Percentiles rank a stretch among this genome's conserved stretches.
Evolutionary conservation across 2,113 vertebrate species (phyloP).

Genomic region (Gasterosteus nipponicus): DNA sequence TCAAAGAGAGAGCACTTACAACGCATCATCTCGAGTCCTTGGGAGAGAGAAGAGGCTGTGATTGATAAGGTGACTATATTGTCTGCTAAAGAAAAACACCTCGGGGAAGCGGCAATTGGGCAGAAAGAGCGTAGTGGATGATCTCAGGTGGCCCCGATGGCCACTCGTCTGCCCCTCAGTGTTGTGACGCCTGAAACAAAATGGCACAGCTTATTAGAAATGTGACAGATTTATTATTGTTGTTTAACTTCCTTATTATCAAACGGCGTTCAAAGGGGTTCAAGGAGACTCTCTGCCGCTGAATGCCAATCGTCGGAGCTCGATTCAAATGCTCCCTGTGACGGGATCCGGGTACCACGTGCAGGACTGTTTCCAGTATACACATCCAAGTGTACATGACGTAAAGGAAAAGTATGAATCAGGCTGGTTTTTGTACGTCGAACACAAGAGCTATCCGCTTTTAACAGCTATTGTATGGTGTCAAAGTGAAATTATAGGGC

Average conservation of each 20-base stretch:
- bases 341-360: conserved; percentile 26
- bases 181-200: conserved; percentile 53
- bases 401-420: conserved; percentile 30
- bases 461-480: conserved; percentile 35
- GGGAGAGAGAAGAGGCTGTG: conserved; percentile 63
- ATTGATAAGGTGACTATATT: conserved; percentile 74
- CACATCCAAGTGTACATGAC: conserved; percentile 35
- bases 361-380: conserved; percentile 59
- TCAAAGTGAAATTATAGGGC: conserved; percentile 49
- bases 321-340: conserved; percentile 55
- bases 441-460: conserved; percentile 28
- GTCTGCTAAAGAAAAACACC: conserved; percentile 60
- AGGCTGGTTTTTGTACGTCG: conserved; percentile 30
- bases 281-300: conserved; percentile 64
- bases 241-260: conserved; percentile 76
- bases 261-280: conserved; percentile 61
- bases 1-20: conserved; percentile 63
- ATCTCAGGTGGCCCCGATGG: conserved; percentile 69
- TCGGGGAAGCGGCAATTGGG: conserved; percentile 56
- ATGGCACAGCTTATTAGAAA: conserved; percentile 68
- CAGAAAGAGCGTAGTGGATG: conserved; percentile 52
- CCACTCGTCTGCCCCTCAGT: conserved; percentile 57
- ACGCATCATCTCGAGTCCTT: conserved; percentile 66
- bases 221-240: conserved; percentile 78
- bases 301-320: conserved; percentile 63